Evolutionary conservation across 2,113 vertebrate species (phyloP).

Genomic region (Chamaea fasciata): DNA sequence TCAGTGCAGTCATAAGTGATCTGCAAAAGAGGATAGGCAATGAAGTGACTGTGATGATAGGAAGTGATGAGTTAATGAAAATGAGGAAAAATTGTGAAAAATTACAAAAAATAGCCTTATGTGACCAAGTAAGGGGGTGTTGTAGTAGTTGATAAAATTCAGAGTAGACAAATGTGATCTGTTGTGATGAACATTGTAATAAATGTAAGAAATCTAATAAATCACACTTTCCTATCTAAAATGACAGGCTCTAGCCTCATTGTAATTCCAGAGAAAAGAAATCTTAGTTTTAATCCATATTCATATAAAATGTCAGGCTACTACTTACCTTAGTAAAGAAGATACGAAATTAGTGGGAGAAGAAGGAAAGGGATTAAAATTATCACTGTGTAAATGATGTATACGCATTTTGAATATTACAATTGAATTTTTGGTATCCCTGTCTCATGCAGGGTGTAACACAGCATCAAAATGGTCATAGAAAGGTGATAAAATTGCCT

Average conservation of each 20-base stretch:
- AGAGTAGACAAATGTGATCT: background rate
- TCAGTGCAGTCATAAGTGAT: background rate
- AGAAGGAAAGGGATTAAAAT: background rate
- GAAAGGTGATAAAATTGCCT: background rate
- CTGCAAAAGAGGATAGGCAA: background rate
- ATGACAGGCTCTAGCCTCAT: background rate
- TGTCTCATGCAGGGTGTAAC: background rate
- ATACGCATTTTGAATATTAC: background rate
- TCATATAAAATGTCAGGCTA: background rate
- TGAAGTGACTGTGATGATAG: background rate
- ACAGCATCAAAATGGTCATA: background rate
- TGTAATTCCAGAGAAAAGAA: background rate
- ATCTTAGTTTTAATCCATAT: background rate
- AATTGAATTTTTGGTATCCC: background rate
- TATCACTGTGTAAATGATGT: background rate
- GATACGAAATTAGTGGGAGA: background rate
- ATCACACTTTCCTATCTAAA: background rate
- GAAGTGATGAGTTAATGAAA: background rate
- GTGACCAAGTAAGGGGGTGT: background rate
- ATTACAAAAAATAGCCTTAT: background rate
- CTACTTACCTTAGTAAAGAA: background rate
- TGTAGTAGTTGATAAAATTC: background rate
- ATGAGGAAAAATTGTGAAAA: background rate
- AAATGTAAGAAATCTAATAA: background rate
- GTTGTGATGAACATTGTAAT: background rate